Percentiles rank a stretch among this genome's conserved stretches.
Conservation (phyloP, 2,888 invertebrate genomes). For the Ferdinandea cuprea region DNA sequence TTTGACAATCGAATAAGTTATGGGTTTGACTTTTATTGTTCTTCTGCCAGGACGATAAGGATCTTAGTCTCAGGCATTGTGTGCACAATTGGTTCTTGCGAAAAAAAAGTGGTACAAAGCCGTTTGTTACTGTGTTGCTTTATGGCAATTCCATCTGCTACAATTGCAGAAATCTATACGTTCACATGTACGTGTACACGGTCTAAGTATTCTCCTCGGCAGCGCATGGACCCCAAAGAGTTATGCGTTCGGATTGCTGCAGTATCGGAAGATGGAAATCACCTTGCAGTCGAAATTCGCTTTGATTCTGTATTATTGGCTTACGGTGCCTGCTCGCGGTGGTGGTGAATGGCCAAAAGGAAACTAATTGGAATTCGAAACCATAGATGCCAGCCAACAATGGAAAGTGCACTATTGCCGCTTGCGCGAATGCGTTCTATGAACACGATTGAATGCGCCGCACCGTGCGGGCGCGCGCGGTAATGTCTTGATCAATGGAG, state of each 20-base stretch:
- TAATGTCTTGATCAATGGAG: slow-evolving; percentile 77
- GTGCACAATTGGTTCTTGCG: slow-evolving; percentile 63
- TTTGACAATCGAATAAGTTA: slow-evolving; percentile 76
- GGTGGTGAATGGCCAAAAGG: slow-evolving; percentile 55
- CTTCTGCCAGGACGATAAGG: slow-evolving; percentile 72
- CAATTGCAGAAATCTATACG: slow-evolving; percentile 40
- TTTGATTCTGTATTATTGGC: slow-evolving; percentile 53
- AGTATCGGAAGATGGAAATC: slow-evolving; percentile 72
- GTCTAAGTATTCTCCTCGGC: slow-evolving; percentile 25
- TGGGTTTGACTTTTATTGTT: slow-evolving; percentile 77
- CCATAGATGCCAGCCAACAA: slow-evolving; percentile 54
- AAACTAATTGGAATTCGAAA: slow-evolving; percentile 72
- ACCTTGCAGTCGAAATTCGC: slow-evolving; percentile 53
- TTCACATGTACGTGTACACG: not conserved
- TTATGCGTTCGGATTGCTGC: slow-evolving; percentile 68
- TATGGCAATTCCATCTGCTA: slow-evolving; percentile 48
- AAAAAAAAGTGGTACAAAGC: slow-evolving; percentile 43
- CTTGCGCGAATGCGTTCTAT: slow-evolving; percentile 57
- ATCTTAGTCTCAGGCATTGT: slow-evolving; percentile 42
- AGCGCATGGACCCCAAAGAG: slow-evolving; percentile 43
- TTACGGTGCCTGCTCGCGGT: slow-evolving; percentile 16
- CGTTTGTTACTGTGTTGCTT: slow-evolving; percentile 52
- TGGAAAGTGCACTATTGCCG: slow-evolving; percentile 52
- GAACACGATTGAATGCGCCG: not conserved
- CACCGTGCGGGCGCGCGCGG: slow-evolving; percentile 8